Conservation (phyloP, 2,113 vertebrate species). For the Pelecanus crispus region DNA sequence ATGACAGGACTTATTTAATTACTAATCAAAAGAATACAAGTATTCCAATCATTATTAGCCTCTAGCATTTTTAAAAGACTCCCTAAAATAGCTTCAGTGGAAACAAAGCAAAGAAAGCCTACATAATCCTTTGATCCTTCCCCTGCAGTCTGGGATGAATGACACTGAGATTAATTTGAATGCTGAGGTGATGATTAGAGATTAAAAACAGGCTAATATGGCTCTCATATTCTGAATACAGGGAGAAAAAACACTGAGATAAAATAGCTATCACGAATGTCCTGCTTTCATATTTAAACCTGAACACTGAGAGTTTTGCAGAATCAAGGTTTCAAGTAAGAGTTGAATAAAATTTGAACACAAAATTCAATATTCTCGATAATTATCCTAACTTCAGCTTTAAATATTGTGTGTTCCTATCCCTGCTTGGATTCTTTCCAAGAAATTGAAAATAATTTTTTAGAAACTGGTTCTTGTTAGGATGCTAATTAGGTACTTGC, state of each 20-base stretch:
- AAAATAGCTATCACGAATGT: not conserved
- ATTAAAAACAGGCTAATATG: not conserved
- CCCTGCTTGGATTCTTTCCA: not conserved
- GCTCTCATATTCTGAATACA: not conserved
- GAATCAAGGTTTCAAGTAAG: not conserved
- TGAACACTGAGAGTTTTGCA: not conserved
- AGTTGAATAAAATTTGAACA: not conserved
- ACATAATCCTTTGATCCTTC: not conserved
- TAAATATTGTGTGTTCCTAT: not conserved
- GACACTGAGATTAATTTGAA: not conserved
- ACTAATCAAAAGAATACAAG: not conserved
- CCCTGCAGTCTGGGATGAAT: not conserved
- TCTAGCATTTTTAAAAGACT: not conserved
- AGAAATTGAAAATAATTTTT: not conserved
- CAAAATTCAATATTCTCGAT: not conserved
- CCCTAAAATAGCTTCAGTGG: not conserved
- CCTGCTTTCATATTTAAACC: not conserved
- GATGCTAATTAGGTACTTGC: not conserved
- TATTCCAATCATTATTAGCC: not conserved
- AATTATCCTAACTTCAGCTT: not conserved
- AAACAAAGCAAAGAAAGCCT: slow-evolving; percentile 9
- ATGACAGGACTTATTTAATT: not conserved
- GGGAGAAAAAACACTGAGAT: not conserved
- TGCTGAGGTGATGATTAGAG: not conserved
- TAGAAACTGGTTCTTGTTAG: not conserved